phyloP scores from a whole-genome alignment of 2,888 invertebrate genomes.

The Thymelicus sylvestris region DNA sequence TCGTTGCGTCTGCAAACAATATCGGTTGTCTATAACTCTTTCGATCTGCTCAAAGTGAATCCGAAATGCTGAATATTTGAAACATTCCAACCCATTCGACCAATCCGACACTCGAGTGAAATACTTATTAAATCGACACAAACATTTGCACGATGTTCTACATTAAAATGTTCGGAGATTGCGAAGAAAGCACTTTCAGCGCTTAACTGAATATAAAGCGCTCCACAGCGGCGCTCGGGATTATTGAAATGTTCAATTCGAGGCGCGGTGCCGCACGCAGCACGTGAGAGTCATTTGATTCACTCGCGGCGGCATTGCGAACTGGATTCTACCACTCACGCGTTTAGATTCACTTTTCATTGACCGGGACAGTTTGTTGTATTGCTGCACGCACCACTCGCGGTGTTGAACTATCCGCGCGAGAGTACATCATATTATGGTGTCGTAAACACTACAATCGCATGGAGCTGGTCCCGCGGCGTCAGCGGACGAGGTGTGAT shows the following conservation, averaged over 20 bases:
- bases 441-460: slow-evolving; percentile 21
- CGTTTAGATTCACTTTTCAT: neutral
- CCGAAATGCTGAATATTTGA: slow-evolving; percentile 2
- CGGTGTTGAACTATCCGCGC: neutral
- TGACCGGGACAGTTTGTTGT: neutral
- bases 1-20: too few species aligned
- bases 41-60: neutral
- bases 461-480: slow-evolving; percentile 10
- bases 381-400: slow-evolving; percentile 4
- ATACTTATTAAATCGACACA: slow-evolving; percentile 4
- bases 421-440: slow-evolving; percentile 29
- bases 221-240: slow-evolving; percentile 16
- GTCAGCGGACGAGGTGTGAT: slow-evolving; percentile 20
- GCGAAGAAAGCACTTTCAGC: slow-evolving; percentile 22
- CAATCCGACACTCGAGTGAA: slow-evolving; percentile 5
- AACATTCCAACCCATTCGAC: neutral
- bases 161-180: slow-evolving; percentile 21
- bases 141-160: slow-evolving; percentile 10
- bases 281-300: neutral
- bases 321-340: neutral
- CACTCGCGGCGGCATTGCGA: neutral
- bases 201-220: slow-evolving; percentile 31
- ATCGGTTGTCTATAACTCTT: neutral
- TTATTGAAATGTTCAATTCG: slow-evolving; percentile 28
- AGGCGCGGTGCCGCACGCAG: slow-evolving; percentile 16